Base-by-base conservation (phyloP, 2,888 invertebrate genomes). In the Diarsia mendica region DNA sequence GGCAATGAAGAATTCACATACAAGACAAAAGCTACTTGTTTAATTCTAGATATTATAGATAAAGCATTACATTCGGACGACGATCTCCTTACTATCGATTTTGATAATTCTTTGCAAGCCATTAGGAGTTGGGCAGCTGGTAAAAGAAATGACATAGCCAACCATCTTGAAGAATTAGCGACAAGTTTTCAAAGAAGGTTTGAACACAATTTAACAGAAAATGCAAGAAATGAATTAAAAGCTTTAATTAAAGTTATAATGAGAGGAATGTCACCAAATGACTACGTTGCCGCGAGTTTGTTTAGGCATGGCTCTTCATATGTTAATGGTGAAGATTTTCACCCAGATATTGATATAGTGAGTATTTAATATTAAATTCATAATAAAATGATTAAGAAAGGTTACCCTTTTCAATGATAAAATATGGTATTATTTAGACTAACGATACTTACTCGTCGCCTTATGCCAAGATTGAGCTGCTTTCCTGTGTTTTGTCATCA, bases 1-100 rank as follows among this genome's bases (percentile, higher is more conserved):
- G 60, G 77, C 11, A 75, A 85, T 8, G 58, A 75, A 6, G 72
- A 79, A 5, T 55, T 87, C 2, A 86, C 84, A 66, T 78, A 58
- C 2, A 87, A 67, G 67, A 86, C 85, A 8, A 91, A 89, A 85
- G 92, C 92, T 39, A 65, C 85, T 1, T 82, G 88, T 13, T 88
- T 93, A 51, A 74, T 93, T 9, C 28, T 93, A 11, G 92, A 93
- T 75, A 89, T 94, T 4, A 77, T 93, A 15, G 91, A 94, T 60
- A 89, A 88, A 85, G 85, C 91, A 0, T 89, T 92, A 66, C 74
- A 78, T 58, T 15, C 58, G 0, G 82, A 86, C 0, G 84, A 89
- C 18, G 89, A 90, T 3, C 4, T 90, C 0, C 68, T 90, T 3
- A 51, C 70, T 0, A 83, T 90, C 48, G 87, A 88, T 46, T 87